Percentiles rank a stretch among this genome's conserved stretches.
Evolutionary conservation across 2,797 vertebrate genomes (phyloP).

Genomic region (Mus caroli): DNA sequence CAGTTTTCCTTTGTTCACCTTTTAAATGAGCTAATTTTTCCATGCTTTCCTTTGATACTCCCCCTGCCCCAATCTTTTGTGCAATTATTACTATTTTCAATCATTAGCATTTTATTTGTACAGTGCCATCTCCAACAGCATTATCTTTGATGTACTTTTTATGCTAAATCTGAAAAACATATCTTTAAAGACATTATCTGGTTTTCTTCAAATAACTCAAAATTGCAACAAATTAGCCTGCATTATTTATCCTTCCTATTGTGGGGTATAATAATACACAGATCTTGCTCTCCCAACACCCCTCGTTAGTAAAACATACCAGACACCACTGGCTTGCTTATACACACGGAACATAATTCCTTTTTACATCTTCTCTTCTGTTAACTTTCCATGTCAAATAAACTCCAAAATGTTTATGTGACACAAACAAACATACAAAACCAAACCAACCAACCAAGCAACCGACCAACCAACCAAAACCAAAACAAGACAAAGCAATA

Average conservation of each 20-base stretch:
- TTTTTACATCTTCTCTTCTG: conserved; percentile 1
- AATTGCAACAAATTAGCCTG: conserved; percentile 5
- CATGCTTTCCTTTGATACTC: conserved; percentile 16
- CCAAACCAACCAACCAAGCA: too few relatives aligned
- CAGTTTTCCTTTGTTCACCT: conserved; percentile 19
- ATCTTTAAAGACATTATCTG: conserved; percentile 34
- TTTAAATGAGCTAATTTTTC: conserved; percentile 29
- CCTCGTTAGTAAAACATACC: not conserved
- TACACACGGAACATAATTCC: not conserved
- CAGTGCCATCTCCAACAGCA: not conserved
- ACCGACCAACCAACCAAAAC: not conserved
- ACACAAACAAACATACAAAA: not conserved
- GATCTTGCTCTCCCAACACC: not conserved
- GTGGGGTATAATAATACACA: not conserved
- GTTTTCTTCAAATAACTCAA: conserved; percentile 27
- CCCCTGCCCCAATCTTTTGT: not conserved
- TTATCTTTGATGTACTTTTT: conserved; percentile 43
- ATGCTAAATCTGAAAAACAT: not conserved
- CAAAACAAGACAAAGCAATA: not conserved
- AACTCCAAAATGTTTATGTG: conserved; percentile 7
- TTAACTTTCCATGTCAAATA: conserved; percentile 34
- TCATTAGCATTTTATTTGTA: conserved; percentile 28
- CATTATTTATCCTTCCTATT: not conserved
- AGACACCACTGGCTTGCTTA: not conserved
- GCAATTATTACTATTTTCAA: not conserved